Conservation (phyloP, 1,140 invertebrate genomes). For the Euura lappo region DNA sequence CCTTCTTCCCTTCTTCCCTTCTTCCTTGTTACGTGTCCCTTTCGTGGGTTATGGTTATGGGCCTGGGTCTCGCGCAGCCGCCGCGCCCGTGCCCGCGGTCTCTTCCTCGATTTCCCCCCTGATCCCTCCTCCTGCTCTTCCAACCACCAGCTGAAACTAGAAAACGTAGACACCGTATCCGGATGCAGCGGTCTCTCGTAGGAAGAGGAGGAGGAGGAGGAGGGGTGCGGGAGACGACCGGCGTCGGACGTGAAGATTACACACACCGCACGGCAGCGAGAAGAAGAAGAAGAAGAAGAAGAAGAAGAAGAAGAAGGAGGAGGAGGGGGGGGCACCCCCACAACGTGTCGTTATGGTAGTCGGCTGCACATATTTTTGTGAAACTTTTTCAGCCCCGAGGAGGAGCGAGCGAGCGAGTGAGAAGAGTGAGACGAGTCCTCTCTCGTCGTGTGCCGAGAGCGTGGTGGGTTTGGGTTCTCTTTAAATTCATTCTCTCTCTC, state of each 20-base stretch:
- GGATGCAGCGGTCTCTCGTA: conserved; percentile 5
- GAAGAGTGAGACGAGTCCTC: too few species aligned
- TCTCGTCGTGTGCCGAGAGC: too few species aligned
- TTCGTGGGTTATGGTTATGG: too few species aligned
- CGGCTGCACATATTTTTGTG: neutral
- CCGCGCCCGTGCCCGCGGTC: neutral
- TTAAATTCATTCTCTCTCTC: conserved; percentile 13
- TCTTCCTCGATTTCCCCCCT: neutral
- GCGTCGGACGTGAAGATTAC: too few species aligned
- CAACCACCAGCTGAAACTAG: conserved; percentile 11
- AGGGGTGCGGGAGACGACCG: conserved; percentile 6
- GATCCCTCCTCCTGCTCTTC: neutral
- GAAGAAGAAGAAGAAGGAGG: conserved; percentile 8
- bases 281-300: conserved; percentile 12
- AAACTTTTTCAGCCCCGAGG: neutral
- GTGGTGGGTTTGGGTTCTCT: neutral
- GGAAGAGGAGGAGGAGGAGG: conserved; percentile 13
- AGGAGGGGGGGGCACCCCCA: neutral
- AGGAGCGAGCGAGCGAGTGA: neutral
- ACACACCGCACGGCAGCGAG: neutral
- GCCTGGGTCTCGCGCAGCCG: neutral
- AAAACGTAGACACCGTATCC: conserved; percentile 16
- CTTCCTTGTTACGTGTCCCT: neutral
- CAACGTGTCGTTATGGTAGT: neutral
- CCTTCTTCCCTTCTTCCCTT: neutral